phyloP scores from a whole-genome alignment of 2,888 invertebrate species.

The Eumerus sabulonum region DNA sequence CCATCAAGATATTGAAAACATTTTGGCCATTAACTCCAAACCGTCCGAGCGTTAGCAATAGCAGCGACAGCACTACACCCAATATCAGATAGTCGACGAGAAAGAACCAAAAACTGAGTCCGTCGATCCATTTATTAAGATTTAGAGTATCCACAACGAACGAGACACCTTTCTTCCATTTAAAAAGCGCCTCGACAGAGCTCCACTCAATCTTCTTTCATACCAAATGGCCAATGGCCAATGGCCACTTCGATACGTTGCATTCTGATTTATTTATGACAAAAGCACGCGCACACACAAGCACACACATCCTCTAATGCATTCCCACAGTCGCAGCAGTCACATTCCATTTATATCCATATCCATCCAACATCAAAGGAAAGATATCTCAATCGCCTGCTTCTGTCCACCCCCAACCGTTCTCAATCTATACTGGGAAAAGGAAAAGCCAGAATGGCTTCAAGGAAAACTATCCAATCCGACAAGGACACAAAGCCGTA shows the following conservation, averaged over 20 bases:
- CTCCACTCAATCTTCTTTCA: constrained; percentile 28
- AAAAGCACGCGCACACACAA: constrained; percentile 63
- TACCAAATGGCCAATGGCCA: constrained; percentile 21
- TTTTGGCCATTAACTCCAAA: constrained; percentile 55
- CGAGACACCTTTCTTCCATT: constrained; percentile 56
- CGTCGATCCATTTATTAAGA: constrained; percentile 66
- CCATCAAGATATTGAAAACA: constrained; percentile 51
- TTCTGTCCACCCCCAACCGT: constrained; percentile 3
- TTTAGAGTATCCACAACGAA: constrained; percentile 52
- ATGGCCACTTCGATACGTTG: constrained; percentile 63
- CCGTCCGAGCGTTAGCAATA: background rate
- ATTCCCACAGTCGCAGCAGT: constrained; percentile 54
- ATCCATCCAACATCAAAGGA: constrained; percentile 53
- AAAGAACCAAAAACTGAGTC: constrained; percentile 55
- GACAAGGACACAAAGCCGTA: constrained; percentile 20
- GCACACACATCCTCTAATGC: constrained; percentile 46
- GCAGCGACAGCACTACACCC: constrained; percentile 2
- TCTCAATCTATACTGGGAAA: constrained; percentile 26
- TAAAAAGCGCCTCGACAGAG: constrained; percentile 25
- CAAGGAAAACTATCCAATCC: constrained; percentile 54
- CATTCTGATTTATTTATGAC: constrained; percentile 69
- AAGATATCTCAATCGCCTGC: constrained; percentile 44
- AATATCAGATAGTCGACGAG: constrained; percentile 51
- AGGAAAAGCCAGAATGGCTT: constrained; percentile 29
- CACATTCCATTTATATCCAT: constrained; percentile 67